phyloP scores from a whole-genome alignment of 2,797 vertebrate species.

The Synaphobranchus kaupii region DNA sequence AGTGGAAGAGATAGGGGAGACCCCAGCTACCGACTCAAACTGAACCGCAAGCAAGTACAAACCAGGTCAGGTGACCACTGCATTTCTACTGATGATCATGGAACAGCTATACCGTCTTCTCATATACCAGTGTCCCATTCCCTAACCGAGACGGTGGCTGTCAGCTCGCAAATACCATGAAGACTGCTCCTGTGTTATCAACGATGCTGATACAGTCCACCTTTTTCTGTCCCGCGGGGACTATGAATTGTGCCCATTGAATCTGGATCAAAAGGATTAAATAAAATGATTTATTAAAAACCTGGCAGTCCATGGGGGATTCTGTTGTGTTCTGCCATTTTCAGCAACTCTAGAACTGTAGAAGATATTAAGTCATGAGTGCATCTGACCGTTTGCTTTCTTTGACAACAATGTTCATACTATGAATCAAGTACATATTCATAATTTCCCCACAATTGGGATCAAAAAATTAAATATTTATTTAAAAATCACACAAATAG shows the following conservation, averaged over 20 bases:
- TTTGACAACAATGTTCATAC: no score
- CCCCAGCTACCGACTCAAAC: not conserved
- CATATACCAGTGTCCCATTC: not conserved
- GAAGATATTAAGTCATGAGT: not conserved
- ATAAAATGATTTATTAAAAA: no score
- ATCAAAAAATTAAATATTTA: not conserved
- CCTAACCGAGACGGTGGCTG: conserved; percentile 3
- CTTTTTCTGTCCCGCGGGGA: not conserved
- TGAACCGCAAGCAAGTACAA: conserved; percentile 8
- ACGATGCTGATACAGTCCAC: not conserved
- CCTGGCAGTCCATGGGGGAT: not conserved
- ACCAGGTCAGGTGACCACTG: conserved; percentile 21
- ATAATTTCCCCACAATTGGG: not conserved
- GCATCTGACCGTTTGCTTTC: not conserved
- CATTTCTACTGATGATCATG: not conserved
- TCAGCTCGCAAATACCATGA: conserved; percentile 24
- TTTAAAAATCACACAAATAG: not conserved
- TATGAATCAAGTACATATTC: not conserved
- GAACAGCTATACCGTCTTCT: not conserved
- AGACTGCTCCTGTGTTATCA: conserved; percentile 9
- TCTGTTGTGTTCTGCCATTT: not conserved
- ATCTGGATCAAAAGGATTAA: not conserved
- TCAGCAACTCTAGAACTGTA: no score
- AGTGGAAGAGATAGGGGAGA: not conserved
- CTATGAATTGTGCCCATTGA: not conserved